A percentile compares a stretch with the other conserved stretches of the same genome.
These are phyloP conservation scores for Serrognathus titanus DNA, from an alignment of 2,888 invertebrate species.

Conservation along the genomic window DNA sequence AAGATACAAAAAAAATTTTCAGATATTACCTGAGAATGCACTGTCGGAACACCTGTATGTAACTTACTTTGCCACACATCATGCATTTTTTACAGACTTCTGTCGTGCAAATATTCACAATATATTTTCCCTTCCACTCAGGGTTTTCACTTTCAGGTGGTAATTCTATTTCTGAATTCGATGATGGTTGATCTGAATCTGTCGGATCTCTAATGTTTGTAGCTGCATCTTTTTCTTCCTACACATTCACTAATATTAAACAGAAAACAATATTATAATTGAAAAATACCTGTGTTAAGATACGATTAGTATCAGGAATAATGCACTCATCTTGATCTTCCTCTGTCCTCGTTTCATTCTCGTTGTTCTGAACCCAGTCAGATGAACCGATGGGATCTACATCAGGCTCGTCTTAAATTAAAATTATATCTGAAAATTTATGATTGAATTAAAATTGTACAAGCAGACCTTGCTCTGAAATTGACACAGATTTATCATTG, in stretches of 20 bases:
- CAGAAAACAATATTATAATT: neutral
- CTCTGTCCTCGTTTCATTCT: conserved; percentile 26
- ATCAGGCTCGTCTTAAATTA: conserved; percentile 17
- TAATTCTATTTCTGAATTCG: conserved; percentile 22
- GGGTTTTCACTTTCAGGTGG: conserved; percentile 23
- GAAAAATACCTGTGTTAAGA: conserved; percentile 54
- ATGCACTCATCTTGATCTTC: conserved; percentile 48
- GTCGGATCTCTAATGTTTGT: conserved; percentile 37
- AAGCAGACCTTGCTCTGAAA: conserved; percentile 16
- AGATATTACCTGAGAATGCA: too few species aligned
- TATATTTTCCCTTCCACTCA: conserved; percentile 39
- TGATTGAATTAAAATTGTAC: neutral
- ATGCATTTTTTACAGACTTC: conserved; percentile 4
- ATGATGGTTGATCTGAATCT: conserved; percentile 26
- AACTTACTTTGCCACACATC: conserved; percentile 32
- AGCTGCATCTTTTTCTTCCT: conserved; percentile 62
- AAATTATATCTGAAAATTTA: too few species aligned
- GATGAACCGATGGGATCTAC: conserved; percentile 30
- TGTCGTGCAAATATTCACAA: conserved; percentile 24
- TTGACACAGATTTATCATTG: conserved; percentile 13
- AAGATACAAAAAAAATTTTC: too few species aligned
- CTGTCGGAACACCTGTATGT: too few species aligned
- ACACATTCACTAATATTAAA: conserved; percentile 4
- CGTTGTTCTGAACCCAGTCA: conserved; percentile 27
- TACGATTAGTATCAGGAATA: conserved; percentile 65